Evolutionary conservation across 2,888 invertebrate species (phyloP), one percentile per base, ranked within the genome.

Genomic region (Saturnia pavonia): DNA sequence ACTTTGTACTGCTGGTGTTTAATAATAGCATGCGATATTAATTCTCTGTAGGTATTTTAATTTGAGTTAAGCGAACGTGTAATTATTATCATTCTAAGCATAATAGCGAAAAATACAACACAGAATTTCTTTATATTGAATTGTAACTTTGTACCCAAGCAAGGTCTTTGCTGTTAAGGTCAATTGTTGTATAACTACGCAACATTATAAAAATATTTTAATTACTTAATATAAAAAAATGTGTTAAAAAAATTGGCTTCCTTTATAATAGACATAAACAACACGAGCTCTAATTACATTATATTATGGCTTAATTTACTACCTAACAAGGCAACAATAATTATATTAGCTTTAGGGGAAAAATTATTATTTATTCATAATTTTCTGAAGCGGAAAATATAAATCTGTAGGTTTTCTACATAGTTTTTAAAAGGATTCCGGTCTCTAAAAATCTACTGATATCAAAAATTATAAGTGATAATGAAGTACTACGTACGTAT

Each of bases 111-210:
- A 4, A 60, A 60, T 25, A 14, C 25, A 14, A 6, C 14, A 60
- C 27, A 60, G 27, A 60, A 60, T 60, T 60, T 60, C 57, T 60
- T 60, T 60, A 27, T 25, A 60, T 27, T 60, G 3, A 27, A 60
- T 54, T 54, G 54, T 22, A 27, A 60, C 27, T 25, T 60, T 60
- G 57, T 60, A 60, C 57, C 27, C 19, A 27, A 27, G 25, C 27
- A 60, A 60, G 57, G 57, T 57, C 57, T 57, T 57, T 25, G n/a
- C n/a, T n/a, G 25, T 57, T 11, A 57, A 57, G 57, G 57, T 60
- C 27, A 60, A 54, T 22, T 54, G 9, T 54, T 54, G 57, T 27
- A 11, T 60, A 27, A 3, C 2, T 60, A 60, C 12, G 7, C 34
- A 27, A 27, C 25, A 60, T 27, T 25, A 25, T 14, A 14, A 2